phyloP scores from a whole-genome alignment of 2,113 vertebrate species.

The Cynopterus brachyotis region DNA sequence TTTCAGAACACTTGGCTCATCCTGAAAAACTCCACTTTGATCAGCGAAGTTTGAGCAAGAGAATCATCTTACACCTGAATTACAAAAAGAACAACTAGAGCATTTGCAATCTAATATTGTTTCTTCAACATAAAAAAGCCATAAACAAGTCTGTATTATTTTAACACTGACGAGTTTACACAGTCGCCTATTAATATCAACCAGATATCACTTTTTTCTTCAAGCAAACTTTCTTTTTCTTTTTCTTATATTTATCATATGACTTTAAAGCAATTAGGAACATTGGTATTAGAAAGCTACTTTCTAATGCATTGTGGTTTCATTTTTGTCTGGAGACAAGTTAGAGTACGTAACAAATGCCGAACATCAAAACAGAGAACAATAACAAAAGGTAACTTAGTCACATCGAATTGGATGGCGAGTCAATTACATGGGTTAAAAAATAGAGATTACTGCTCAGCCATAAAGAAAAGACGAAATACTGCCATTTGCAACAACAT shows the following conservation, averaged over 20 bases:
- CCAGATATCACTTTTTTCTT: not conserved
- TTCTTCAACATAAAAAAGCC: not conserved
- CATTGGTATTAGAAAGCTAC: not conserved
- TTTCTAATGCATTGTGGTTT: not conserved
- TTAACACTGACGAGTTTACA: not conserved
- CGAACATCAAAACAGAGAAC: not conserved
- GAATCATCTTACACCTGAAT: not conserved
- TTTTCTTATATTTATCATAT: not conserved
- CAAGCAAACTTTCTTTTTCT: not conserved
- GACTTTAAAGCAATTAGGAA: not conserved
- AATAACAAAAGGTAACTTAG: not conserved
- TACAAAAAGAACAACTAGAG: not conserved
- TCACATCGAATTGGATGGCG: not conserved
- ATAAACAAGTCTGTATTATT: not conserved
- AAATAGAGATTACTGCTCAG: not conserved
- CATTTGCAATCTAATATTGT: not conserved
- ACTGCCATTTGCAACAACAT: no score
- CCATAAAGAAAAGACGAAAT: no score
- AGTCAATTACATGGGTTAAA: not conserved
- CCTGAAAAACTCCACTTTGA: not conserved
- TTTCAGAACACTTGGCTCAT: not conserved
- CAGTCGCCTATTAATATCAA: not conserved
- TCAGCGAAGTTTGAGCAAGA: not conserved
- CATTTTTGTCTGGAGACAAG: not conserved
- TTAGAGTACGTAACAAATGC: not conserved